A percentile compares a stretch with the other conserved stretches of the same genome.
phyloP scores from a whole-genome alignment of 1,140 invertebrate genomes.

The Rhopalosiphum padi region DNA sequence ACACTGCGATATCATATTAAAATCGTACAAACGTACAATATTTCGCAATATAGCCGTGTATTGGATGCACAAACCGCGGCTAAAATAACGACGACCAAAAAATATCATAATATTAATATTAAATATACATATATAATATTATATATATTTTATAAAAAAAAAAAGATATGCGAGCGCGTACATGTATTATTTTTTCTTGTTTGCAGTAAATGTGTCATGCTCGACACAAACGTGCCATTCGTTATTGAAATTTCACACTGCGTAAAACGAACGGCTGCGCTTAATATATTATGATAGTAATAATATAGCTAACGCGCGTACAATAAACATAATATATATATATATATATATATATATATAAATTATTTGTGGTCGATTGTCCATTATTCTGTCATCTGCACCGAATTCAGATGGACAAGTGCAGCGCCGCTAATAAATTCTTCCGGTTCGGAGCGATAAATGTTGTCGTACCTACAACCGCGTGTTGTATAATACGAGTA shows the following conservation, averaged over 20 bases:
- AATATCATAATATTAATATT: background rate
- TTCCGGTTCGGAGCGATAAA: constrained; percentile 3
- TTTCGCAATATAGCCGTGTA: background rate
- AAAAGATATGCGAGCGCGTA: background rate
- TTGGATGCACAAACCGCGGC: background rate
- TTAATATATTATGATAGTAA: background rate
- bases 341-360: background rate
- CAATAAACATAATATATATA: background rate
- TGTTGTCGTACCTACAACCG: background rate
- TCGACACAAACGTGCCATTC: background rate
- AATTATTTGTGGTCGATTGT: constrained; percentile 27
- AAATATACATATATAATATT: background rate
- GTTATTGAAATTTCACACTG: constrained; percentile 18
- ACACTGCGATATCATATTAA: background rate
- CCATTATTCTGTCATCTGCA: constrained; percentile 45
- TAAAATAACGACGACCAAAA: background rate
- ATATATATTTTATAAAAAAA: background rate
- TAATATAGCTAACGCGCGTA: background rate
- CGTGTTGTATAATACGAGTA: background rate
- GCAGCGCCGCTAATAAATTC: background rate
- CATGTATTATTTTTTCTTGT: background rate
- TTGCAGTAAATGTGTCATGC: constrained; percentile 18
- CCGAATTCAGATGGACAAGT: background rate
- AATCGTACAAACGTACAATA: background rate
- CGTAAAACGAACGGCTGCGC: background rate